Evolutionary conservation across 2,888 invertebrate genomes (phyloP), one percentile per base, ranked within the genome.

Genomic region (Hyles lineata): DNA sequence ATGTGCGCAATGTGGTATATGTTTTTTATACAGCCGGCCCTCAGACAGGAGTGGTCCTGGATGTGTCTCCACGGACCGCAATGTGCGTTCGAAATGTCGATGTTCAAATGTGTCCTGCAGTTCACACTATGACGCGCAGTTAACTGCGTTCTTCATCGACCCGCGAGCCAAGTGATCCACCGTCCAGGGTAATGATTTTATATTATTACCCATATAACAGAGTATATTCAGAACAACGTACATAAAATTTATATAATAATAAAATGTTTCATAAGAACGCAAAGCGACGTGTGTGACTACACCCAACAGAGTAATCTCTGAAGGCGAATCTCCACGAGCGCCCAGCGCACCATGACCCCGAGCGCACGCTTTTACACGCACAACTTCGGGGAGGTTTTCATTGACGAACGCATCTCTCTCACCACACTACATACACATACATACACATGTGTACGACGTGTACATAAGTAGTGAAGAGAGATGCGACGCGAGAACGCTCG

Each of bases 1-100:
- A 43, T 43, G 43, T 63, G 60, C 63, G 79, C 82, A 83, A 76
- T 83, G 83, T 83, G 69, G 75, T 61, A 23, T 70, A 72, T 75
- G 63, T 75, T 74, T 74, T 74, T 78, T 76, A 76, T 80, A 72
- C 85, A 84, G 83, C 85, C 91, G 90, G 92, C 92, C 90, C 92
- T 92, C 92, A 90, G 90, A 89, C 91, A 92, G 90, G 88, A 89
- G 91, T 93, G 90, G 91, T 91, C 92, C 91, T 86, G 82, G 82
- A 90, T 85, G 86, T 85, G 87, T 89, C 82, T 89, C 89, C 92
- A 87, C 85, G 88, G 90, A 92, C 92, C 92, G 95, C 95, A 92
- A 95, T 95, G 89, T 95, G 95, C 95, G 95, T 95, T 95, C 95
- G 90, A 95, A 95, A 92, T 91, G 92, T 95, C 95, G 94, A 95